A percentile compares a stretch with the other conserved stretches of the same genome.
Evolutionary conservation across 2,888 invertebrate genomes (phyloP).

Genomic region (Ligdia adustata): DNA sequence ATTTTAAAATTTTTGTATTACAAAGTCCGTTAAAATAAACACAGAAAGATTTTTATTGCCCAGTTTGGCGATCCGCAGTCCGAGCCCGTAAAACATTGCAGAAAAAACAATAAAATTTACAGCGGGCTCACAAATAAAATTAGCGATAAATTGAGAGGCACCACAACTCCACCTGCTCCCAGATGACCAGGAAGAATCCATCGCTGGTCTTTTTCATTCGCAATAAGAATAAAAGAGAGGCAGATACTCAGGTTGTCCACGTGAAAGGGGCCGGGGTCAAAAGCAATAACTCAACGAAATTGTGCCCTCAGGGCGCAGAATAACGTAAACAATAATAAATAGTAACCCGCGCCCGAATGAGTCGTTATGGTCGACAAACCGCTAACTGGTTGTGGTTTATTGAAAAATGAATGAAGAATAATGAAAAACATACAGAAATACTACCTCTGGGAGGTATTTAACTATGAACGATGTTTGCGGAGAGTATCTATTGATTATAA

Average conservation of each 20-base stretch:
- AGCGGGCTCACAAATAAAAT: slow-evolving; percentile 67
- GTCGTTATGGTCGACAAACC: slow-evolving; percentile 53
- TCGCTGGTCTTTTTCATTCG: slow-evolving; percentile 4
- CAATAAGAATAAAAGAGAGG: background rate
- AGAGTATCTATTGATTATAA: no score
- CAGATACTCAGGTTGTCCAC: slow-evolving; percentile 19
- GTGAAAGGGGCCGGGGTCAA: slow-evolving; percentile 54
- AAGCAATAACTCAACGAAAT: slow-evolving; percentile 74
- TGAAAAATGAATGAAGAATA: slow-evolving; percentile 16
- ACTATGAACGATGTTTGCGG: background rate
- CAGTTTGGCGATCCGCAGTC: slow-evolving; percentile 19
- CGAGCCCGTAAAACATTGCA: slow-evolving; percentile 31
- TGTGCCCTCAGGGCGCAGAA: slow-evolving; percentile 67
- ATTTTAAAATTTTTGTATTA: no score
- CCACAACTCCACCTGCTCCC: slow-evolving; percentile 68
- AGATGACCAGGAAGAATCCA: slow-evolving; percentile 21
- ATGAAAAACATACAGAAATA: slow-evolving; percentile 4
- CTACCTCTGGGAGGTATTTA: background rate
- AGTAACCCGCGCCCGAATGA: slow-evolving; percentile 65
- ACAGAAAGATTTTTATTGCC: no score
- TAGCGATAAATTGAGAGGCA: slow-evolving; percentile 76
- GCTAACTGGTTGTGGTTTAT: slow-evolving; percentile 39
- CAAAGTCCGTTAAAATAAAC: no score
- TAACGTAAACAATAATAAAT: slow-evolving; percentile 66
- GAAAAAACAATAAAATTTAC: slow-evolving; percentile 58